Conservation (phyloP, 2,797 vertebrate genomes). For the Coregonus suidteri region DNA sequence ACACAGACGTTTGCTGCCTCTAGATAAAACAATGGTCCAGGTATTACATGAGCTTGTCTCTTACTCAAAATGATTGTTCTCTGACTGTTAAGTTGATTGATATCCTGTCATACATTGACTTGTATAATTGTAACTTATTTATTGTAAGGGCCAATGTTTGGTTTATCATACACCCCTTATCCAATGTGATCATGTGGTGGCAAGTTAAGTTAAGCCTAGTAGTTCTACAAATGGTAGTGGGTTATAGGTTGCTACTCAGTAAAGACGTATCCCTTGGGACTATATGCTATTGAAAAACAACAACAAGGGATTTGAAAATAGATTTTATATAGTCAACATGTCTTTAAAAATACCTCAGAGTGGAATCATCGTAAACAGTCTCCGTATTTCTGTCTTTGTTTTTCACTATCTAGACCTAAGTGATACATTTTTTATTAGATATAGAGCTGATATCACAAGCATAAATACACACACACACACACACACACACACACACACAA, state of each 20-base stretch:
- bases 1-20: no score
- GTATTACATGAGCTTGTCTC: no score
- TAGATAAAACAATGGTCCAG: no score
- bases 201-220: background rate
- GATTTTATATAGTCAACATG: background rate
- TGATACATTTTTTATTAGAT: background rate
- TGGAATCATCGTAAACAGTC: background rate
- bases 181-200: background rate
- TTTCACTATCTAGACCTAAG: background rate
- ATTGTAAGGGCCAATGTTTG: background rate
- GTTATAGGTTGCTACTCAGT: background rate
- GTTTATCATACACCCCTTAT: background rate
- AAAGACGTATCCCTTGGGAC: background rate
- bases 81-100: no score
- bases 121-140: no score
- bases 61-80: no score
- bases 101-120: no score
- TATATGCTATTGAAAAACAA: background rate
- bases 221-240: background rate
- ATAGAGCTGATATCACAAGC: background rate
- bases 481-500: background rate
- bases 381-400: background rate
- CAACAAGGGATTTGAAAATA: background rate
- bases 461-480: background rate
- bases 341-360: background rate